phyloP scores from a whole-genome alignment of 2,888 invertebrate species.

The Mesodorylaimus sp. region DNA sequence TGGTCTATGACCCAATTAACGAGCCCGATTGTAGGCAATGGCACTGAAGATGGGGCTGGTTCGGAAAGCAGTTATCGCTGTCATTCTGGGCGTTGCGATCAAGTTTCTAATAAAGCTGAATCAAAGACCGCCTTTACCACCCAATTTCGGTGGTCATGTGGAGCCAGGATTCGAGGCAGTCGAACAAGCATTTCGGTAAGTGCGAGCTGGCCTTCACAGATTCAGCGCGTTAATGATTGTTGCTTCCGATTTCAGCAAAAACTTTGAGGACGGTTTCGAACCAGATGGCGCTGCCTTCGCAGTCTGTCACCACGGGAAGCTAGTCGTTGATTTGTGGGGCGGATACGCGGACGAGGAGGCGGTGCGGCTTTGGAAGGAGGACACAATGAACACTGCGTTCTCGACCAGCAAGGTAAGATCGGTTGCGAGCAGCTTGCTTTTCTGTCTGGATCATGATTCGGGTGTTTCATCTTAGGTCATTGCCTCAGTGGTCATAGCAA shows the following conservation, averaged over 20 bases:
- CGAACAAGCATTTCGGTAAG: background rate
- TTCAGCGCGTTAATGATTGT: too few relatives aligned
- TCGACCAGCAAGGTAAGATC: constrained; percentile 23
- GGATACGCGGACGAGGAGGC: constrained; percentile 29
- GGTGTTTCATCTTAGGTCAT: constrained; percentile 19
- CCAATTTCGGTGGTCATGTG: background rate
- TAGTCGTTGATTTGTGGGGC: constrained; percentile 36
- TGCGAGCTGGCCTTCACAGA: too few relatives aligned
- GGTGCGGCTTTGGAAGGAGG: constrained; percentile 19
- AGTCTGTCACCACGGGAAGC: constrained; percentile 32
- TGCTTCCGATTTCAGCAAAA: constrained; percentile 21
- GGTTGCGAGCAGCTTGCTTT: too few relatives aligned
- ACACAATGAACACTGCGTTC: constrained; percentile 24
- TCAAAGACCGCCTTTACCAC: too few relatives aligned
- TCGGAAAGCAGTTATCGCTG: too few relatives aligned
- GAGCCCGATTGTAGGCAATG: too few relatives aligned
- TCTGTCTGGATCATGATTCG: too few relatives aligned
- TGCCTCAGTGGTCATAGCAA: constrained; percentile 16
- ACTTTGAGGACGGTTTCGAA: constrained; percentile 30
- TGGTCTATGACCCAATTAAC: too few relatives aligned
- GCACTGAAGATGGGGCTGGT: too few relatives aligned
- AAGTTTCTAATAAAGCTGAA: too few relatives aligned
- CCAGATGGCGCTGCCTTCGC: constrained; percentile 32
- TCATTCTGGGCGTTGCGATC: too few relatives aligned
- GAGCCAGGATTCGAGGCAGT: background rate